Base-by-base conservation (phyloP, 2,797 vertebrate genomes). In the Momotus momota region DNA sequence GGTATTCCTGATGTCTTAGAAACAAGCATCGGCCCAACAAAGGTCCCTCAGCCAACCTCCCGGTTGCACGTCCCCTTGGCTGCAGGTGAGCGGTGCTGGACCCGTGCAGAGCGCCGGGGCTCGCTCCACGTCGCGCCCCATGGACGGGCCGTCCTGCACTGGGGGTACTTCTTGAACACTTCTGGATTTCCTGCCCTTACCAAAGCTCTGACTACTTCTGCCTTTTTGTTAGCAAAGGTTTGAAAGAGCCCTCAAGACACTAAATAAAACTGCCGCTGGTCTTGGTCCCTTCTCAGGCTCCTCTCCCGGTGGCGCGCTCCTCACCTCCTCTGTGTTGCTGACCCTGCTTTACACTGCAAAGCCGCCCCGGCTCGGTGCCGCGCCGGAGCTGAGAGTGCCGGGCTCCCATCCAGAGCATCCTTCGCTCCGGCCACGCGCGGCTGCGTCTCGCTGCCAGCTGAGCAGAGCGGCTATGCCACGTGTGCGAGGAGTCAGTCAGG, bases 401-500 rank as follows among this genome's bases (percentile, higher is more conserved):
- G 54, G 48, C 33, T 41, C 61, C 70, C 49, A 62, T 1, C 0
- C 48, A 31, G 71, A 18, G 51, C 18, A 31, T 9, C 66, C 41
- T 35, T 35, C 35, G 35, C 35, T 35, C 10, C 55, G 43, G 62
- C 55, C 48, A 5, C 2, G 1, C 4, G 7, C 22, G 67, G 27
- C 54, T 35, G 31, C 5, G 41, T 40, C 57, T 21, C 16, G 9
- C 13, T 46, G 52, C n/a, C 51, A 23, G 12, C 43, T 18, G 3
- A 14, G 49, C 43, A 12, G 10, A 9, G 6, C 43, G 45, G 12
- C 46, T 22, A 1, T 11, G 52, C n/a, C 40, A 27, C 3, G 0
- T 9, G n/a, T 10, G n/a, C 1, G 1, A 5, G 29, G 60, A 27
- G 51, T 20, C 40, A 27, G 13, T 15, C 2, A 0, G 15, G 51